Percentiles rank a stretch among this genome's conserved stretches.
phyloP scores from a whole-genome alignment of 2,797 vertebrate species.

The Gymnothorax javanicus region DNA sequence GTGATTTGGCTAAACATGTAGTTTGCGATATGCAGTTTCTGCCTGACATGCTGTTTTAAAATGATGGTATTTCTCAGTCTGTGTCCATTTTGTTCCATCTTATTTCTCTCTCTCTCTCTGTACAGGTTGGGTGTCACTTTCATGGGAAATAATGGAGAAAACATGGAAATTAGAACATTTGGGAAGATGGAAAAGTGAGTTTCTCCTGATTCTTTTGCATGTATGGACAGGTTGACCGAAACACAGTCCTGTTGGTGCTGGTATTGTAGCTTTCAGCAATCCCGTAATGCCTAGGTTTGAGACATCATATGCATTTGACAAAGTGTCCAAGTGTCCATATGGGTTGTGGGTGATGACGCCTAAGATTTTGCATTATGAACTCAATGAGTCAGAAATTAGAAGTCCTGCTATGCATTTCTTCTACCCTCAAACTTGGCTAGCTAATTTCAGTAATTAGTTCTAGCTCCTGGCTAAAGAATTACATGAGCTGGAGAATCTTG shows the following conservation, averaged over 20 bases:
- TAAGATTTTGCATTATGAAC: neutral
- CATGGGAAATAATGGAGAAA: conserved; percentile 78
- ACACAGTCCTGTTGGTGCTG: neutral
- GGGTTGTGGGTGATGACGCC: neutral
- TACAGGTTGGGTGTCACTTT: conserved; percentile 88
- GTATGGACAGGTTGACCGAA: neutral
- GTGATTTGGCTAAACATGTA: no score
- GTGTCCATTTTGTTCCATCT: neutral
- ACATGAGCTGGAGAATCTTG: no score
- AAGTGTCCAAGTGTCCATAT: neutral
- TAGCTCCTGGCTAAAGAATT: no score
- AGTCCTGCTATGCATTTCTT: no score
- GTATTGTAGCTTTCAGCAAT: no score
- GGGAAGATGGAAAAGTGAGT: conserved; percentile 86
- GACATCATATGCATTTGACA: neutral
- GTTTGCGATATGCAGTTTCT: no score
- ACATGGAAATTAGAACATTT: conserved; percentile 89
- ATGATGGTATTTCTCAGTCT: neutral
- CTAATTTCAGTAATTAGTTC: no score
- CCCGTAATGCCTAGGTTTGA: neutral
- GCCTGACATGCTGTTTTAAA: no score
- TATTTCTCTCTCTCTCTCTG: neutral
- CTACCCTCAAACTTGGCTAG: no score
- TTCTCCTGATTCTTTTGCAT: neutral
- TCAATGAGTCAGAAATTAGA: neutral